These are phyloP conservation scores for Nymphalis c-album DNA, from an alignment of 2,888 invertebrate species.

Conservation along the genomic window DNA sequence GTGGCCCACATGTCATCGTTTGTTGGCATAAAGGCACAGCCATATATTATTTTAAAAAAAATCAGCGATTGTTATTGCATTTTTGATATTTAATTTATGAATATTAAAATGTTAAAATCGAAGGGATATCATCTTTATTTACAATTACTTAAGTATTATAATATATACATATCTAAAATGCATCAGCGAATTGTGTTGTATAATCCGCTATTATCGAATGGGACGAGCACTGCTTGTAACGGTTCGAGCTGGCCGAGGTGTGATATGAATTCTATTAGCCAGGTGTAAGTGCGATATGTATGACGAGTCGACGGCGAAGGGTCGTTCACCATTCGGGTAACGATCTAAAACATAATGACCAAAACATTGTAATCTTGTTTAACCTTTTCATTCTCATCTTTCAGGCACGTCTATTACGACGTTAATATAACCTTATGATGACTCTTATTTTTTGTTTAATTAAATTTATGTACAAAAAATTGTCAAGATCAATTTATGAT, in stretches of 20 bases:
- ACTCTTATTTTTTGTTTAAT: too few relatives aligned
- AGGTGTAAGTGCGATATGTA: slow-evolving; percentile 47
- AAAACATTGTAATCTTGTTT: neutral
- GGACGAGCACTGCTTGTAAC: slow-evolving; percentile 72
- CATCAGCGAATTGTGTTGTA: slow-evolving; percentile 53
- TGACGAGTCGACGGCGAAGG: slow-evolving; percentile 42
- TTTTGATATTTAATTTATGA: neutral
- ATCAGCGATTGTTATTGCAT: neutral
- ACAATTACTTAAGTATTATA: too few relatives aligned
- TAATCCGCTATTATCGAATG: slow-evolving; percentile 58
- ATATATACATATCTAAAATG: slow-evolving; percentile 37
- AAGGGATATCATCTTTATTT: too few relatives aligned
- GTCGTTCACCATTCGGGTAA: slow-evolving; percentile 48
- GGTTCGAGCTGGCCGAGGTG: slow-evolving; percentile 58
- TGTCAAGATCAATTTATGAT: too few relatives aligned
- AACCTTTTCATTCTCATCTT: too few relatives aligned
- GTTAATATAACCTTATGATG: too few relatives aligned
- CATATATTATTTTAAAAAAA: neutral
- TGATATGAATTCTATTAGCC: slow-evolving; percentile 72
- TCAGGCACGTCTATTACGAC: too few relatives aligned
- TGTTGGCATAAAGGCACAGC: neutral
- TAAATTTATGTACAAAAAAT: too few relatives aligned
- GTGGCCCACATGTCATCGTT: slow-evolving; percentile 58
- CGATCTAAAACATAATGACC: slow-evolving; percentile 25
- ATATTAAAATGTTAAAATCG: neutral